Base-by-base conservation (phyloP, 1,140 invertebrate species). In the Cepaea nemoralis region DNA sequence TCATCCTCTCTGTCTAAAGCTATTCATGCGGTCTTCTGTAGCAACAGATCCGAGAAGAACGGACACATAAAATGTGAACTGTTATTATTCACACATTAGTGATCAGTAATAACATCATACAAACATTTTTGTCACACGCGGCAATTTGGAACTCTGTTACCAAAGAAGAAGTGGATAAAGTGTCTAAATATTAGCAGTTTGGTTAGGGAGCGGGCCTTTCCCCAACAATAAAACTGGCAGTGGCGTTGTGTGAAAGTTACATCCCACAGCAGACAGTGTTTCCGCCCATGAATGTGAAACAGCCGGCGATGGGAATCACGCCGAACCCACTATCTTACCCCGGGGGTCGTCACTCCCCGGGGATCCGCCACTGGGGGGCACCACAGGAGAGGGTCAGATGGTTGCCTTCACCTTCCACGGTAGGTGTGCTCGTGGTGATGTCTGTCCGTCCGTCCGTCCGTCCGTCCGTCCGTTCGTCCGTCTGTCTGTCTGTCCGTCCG, bases 361-460 rank as follows among this genome's bases (percentile, higher is more conserved):
- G 35, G 22, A 14, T 35, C 31, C 24, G 77, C 16, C 66, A 71
- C 24, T 80, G 77, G 77, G 40, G 31, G 3, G 66, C 66, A 1
- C 22, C 63, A 6, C 40, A 39, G 5, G 77, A 80, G 27, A 14
- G 77, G 2, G 71, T 80, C 66, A 80, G 77, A 40, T 80, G 77
- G 40, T 70, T 80, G 66, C 63, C 77, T 14, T 80, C 77, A 3
- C 77, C 77, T 6, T n/a, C n/a, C n/a, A 66, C 77, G 77, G 77
- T 80, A 71, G 42, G 77, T 70, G 8, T 31, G 8, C 19, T 45
- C 19, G 19, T 19, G 19, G 42, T 45, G 42, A 45, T 10, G 35
- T 69, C 16, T 33, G 24, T 69, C 16, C 6, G 24, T 69, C 31
- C 8, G 8, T 69, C 14, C 12, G 5, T 69, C 67, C 35, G 8